Base-by-base conservation (phyloP, 2,113 vertebrate species). In the Arothron firmamentum region DNA sequence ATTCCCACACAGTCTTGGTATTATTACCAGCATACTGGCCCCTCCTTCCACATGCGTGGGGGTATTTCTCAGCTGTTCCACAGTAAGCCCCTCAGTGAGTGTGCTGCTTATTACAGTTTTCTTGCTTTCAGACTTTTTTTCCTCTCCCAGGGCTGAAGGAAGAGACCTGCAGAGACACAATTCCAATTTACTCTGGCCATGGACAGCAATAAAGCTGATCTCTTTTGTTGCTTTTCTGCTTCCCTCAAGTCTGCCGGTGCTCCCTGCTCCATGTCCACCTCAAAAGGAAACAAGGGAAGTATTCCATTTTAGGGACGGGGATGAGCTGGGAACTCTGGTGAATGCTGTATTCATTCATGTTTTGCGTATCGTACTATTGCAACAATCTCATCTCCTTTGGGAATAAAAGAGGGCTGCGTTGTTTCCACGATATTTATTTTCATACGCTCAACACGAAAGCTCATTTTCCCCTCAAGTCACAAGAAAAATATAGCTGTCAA, bases 21-120 rank as follows among this genome's bases (percentile, higher is more conserved):
- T 31, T 48, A 50, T 59, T 47, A 52, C 17, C 61, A 45, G 11
- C 43, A 3, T 10, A 3, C 23, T 25, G 3, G 0, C n/a, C 7
- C 21, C 38, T 62, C 13, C 19, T 7, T 7, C 6, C 17, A 23
- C 23, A 20, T 16, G 43, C 28, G 34, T 1, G 1, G 55, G 34
- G n/a, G 8, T 34, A 56, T 42, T 53, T 14, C 20, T 42, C 21
- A 25, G n/a, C 28, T 49, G 21, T 51, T 17, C 14, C 49, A 52
- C 10, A 4, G 43, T 23, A 23, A 15, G 7, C 43, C 2, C 43
- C 43, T 17, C 13, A 45, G 43, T 6, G 60, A 65, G 70, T 42
- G 21, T 1, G n/a, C 5, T 69, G 75, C 59, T 78, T 80, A 82
- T 62, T 75, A 66, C 58, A 31, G 23, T 79, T 52, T 75, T 68